phyloP scores from a whole-genome alignment of 2,113 vertebrate genomes.

The Engraulis encrasicolus region DNA sequence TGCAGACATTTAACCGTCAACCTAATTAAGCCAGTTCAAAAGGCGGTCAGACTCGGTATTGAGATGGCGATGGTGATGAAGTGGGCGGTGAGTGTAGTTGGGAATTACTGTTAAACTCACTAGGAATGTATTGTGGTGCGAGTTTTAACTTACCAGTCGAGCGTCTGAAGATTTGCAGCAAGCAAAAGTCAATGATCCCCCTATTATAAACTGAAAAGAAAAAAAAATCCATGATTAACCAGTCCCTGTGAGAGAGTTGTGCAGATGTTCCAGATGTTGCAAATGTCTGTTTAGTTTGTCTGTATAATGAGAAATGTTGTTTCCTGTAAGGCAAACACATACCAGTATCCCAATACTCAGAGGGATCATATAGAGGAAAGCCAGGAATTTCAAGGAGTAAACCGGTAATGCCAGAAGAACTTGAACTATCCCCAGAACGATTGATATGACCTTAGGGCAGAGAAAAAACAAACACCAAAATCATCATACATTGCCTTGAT shows the following conservation, averaged over 20 bases:
- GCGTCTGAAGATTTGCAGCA: slow-evolving; percentile 64
- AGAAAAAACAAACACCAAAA: slow-evolving; percentile 21
- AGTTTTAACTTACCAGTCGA: slow-evolving; percentile 60
- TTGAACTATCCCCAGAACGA: slow-evolving; percentile 73
- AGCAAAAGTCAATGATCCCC: slow-evolving; percentile 67
- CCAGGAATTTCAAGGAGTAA: slow-evolving; percentile 23
- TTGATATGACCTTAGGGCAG: slow-evolving; percentile 70
- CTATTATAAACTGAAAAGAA: slow-evolving; percentile 63
- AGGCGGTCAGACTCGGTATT: no score
- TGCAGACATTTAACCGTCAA: no score
- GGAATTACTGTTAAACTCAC: background rate
- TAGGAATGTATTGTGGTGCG: background rate
- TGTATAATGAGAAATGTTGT: background rate
- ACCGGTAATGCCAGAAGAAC: slow-evolving; percentile 63
- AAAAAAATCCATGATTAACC: background rate
- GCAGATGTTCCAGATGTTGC: background rate
- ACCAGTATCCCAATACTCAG: slow-evolving; percentile 67
- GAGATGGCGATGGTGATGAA: no score
- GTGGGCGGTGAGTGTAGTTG: no score
- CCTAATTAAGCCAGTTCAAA: no score
- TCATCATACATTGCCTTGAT: background rate
- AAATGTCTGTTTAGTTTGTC: background rate
- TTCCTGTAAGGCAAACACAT: slow-evolving; percentile 41
- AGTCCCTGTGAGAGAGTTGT: background rate
- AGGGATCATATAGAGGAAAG: slow-evolving; percentile 59